Base-by-base conservation (phyloP, 2,888 invertebrate genomes). In the Plebejus anna region DNA sequence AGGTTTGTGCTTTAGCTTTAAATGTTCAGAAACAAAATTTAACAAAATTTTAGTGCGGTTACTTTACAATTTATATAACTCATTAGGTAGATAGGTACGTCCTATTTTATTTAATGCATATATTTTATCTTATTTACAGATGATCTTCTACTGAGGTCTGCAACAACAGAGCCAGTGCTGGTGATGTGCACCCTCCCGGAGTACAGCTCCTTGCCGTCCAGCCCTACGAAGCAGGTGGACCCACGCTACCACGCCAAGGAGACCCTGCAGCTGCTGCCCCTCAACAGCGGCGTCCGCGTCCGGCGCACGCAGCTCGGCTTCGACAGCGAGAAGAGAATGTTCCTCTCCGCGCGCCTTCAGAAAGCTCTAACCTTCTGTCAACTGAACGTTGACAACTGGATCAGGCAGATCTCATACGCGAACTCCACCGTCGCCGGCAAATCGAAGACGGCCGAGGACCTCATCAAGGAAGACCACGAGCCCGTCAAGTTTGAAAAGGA, bases 311-410 rank as follows among this genome's bases (percentile, higher is more conserved):
- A 95, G 83, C 94, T 95, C 79, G 95, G 95, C 77, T 95, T 95
- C 83, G 95, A 95, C 80, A 95, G 94, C 79, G 96, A 96, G 82
- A 95, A 95, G 81, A 89, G 95, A 78, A 94, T 96, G 87, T 95
- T 95, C 86, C 95, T 95, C 86, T 95, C 95, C 79, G 94, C 95
- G 79, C 93, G 95, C 80, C 94, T 96, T 79, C 95, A 95, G 84
- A 94, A 95, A 87, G 95, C 96, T 82, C 90, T 96, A 84, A 94
- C 95, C 81, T 95, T 95, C 90, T 96, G 96, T 90, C 95, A 95
- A 89, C 92, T 94, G 75, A 95, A 95, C 84, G 95, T 95, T 87
- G 95, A 95, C 90, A 94, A 92, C 88, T 95, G 95, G 95, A 95
- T 95, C 88, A 92, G 95, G 87, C 95, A 95, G 89, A 95, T 95